These are phyloP conservation scores for Trachymyrmex cornetzi DNA, from an alignment of 1,140 invertebrate species.

Conservation along the genomic window DNA sequence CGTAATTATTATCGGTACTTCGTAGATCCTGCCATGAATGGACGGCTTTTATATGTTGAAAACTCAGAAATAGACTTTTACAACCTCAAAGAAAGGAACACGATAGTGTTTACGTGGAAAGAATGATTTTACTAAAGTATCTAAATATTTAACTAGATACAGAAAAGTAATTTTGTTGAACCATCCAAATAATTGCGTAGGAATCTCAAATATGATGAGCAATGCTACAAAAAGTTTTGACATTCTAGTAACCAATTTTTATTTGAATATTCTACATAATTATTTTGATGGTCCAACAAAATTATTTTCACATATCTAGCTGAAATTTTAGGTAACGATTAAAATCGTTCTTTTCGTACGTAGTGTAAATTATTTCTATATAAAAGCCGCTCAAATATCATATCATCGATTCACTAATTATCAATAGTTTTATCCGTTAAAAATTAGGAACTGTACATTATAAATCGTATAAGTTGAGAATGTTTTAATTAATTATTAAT, in stretches of 20 bases:
- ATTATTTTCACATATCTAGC: no score
- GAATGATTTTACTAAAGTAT: no score
- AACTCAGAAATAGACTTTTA: conserved; percentile 4
- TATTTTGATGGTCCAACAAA: no score
- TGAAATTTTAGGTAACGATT: no score
- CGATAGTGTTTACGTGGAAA: background rate
- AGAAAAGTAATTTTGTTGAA: no score
- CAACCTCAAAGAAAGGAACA: background rate
- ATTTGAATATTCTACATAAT: no score
- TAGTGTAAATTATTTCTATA: background rate
- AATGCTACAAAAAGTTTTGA: no score
- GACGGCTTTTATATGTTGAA: conserved; percentile 1
- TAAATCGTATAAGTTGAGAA: background rate
- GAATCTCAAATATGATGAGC: no score
- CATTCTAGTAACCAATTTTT: no score
- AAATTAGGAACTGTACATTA: background rate
- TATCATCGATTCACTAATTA: background rate
- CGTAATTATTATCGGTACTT: conserved; percentile 21
- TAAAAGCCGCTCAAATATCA: background rate
- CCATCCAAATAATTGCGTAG: no score
- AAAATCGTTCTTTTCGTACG: no score
- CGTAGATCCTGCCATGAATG: conserved; percentile 12
- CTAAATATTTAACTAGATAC: no score
- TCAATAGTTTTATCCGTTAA: background rate
- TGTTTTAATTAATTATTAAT: conserved; percentile 1